Conservation (phyloP, 2,888 invertebrate species). For the Crocallis elinguaria region DNA sequence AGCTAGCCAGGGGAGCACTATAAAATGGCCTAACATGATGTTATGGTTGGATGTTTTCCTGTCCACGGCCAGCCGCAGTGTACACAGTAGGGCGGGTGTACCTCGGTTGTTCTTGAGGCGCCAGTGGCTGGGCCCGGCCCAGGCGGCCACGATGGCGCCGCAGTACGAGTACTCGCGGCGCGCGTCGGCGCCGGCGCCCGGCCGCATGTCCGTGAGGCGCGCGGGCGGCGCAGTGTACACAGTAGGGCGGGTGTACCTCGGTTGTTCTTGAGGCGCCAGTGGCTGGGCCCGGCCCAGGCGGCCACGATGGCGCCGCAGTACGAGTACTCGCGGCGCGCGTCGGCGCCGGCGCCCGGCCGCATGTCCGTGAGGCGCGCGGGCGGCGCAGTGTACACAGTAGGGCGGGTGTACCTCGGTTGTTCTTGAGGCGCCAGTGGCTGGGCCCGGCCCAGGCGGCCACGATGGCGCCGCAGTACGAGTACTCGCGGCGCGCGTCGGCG, state of each 20-base stretch:
- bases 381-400: slow-evolving; percentile 44
- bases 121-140: slow-evolving; percentile 95
- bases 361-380: slow-evolving; percentile 79
- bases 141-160: slow-evolving; percentile 84
- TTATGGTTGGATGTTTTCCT: too few species aligned
- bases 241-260: slow-evolving; percentile 58
- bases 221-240: too few species aligned
- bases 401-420: slow-evolving; percentile 66
- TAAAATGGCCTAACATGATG: too few species aligned
- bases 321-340: slow-evolving; percentile 87
- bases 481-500: slow-evolving; percentile 85
- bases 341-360: slow-evolving; percentile 79
- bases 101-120: slow-evolving; percentile 85
- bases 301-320: slow-evolving; percentile 85
- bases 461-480: slow-evolving; percentile 87
- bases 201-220: slow-evolving; percentile 84
- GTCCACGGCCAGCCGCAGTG: too few species aligned
- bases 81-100: too few species aligned
- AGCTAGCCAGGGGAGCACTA: too few species aligned
- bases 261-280: slow-evolving; percentile 90
- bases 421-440: slow-evolving; percentile 91
- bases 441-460: slow-evolving; percentile 92
- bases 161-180: slow-evolving; percentile 89
- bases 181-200: slow-evolving; percentile 73
- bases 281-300: slow-evolving; percentile 93